Base-by-base conservation (phyloP, 2,113 vertebrate species). In the Symphodus melops region DNA sequence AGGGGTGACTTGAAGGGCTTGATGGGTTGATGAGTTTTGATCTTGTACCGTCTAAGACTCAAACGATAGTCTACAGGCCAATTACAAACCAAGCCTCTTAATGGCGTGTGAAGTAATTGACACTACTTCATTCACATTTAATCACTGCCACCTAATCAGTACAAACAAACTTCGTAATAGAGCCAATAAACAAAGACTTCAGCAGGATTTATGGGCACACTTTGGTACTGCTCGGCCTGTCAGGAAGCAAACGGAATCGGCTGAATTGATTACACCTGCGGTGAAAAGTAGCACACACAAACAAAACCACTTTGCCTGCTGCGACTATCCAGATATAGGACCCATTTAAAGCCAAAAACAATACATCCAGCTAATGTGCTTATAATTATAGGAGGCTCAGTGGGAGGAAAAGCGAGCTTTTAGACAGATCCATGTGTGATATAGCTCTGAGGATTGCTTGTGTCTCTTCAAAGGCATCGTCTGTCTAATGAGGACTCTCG, bases 391-490 rank as follows among this genome's bases (percentile, higher is more conserved):
- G 54, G 48, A 71, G 19, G 44, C 63, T 75, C 67, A 28, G 68
- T 36, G 78, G 81, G 72, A 79, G 25, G 51, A 75, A 60, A 79
- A 21, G 23, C 28, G 36, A 41, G 51, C 68, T 76, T 72, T 82
- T 57, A 70, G 36, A 76, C 56, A 57, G 78, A 88, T 84, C 65
- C 80, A 54, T 84, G 77, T 79, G 75, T 75, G 86, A 83, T 84
- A 85, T 69, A 36, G 79, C 79, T 71, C 69, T 61, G 68, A 86
- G 75, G 81, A 82, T 66, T 69, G 69, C 70, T 57, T 60, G 36
- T 37, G 72, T 81, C 68, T 85, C 83, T 85, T 89, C 89, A 89
- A 84, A 91, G 81, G 69, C 71, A 3, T n/a, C 53, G 62, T 70
- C 56, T n/a, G 60, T 87, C 70, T 83, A 88, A 89, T 89, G 84